Evolutionary conservation across 1,140 invertebrate genomes (phyloP).

Genomic region (Mesaphorura yosii): DNA sequence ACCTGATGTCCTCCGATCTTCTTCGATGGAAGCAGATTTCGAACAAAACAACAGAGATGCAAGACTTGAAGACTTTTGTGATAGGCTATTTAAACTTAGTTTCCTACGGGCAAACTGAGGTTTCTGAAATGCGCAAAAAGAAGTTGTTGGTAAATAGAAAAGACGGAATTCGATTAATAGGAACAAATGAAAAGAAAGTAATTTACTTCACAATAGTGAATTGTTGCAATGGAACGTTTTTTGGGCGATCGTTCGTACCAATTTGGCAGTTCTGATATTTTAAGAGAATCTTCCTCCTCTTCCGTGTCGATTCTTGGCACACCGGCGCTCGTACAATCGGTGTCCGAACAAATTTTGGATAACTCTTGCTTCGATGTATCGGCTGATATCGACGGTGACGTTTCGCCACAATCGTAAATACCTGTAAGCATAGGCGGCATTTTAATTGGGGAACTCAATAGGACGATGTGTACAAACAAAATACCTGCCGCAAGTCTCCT

Average conservation of each 20-base stretch:
- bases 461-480: not conserved
- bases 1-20: conserved; percentile 5
- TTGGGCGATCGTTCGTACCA: conserved; percentile 28
- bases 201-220: not conserved
- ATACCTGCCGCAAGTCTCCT: conserved; percentile 21
- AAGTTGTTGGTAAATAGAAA: too few relatives aligned
- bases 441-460: not conserved
- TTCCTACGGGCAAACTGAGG: conserved; percentile 7
- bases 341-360: conserved; percentile 22
- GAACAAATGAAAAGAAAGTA: too few relatives aligned
- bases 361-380: conserved; percentile 27
- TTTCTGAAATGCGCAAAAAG: not conserved
- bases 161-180: too few relatives aligned
- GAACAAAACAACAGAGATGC: conserved; percentile 25
- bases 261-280: conserved; percentile 16
- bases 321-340: not conserved
- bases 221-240: conserved; percentile 18
- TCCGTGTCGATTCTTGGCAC: too few relatives aligned
- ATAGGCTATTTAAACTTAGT: conserved; percentile 10
- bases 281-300: conserved; percentile 7
- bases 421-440: not conserved
- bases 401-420: conserved; percentile 12
- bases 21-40: conserved; percentile 24
- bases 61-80: conserved; percentile 23
- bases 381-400: not conserved